These are phyloP conservation scores for Cyclargus thomasi DNA, from an alignment of 1,140 invertebrate genomes.

Conservation along the genomic window DNA sequence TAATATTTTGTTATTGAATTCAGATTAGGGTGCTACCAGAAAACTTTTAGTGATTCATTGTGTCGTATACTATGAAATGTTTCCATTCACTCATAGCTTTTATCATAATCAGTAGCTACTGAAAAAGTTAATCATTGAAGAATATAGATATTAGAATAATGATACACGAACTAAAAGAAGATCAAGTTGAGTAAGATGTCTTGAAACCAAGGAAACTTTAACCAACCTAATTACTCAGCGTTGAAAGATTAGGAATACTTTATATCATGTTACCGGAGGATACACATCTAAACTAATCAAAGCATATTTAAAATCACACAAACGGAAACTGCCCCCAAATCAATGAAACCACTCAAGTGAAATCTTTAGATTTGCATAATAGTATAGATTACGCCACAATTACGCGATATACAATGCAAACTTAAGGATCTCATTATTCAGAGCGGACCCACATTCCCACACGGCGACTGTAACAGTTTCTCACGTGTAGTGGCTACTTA, in stretches of 20 bases:
- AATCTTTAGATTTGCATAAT: constrained; percentile 8
- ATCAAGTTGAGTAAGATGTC: too few species aligned
- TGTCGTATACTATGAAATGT: constrained; percentile 2
- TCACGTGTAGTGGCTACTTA: constrained; percentile 66
- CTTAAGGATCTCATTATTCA: constrained; percentile 19
- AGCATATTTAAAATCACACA: not conserved
- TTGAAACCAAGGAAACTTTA: too few species aligned
- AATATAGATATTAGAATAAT: too few species aligned
- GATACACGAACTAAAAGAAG: too few species aligned
- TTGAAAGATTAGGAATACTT: too few species aligned
- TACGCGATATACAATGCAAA: constrained; percentile 12
- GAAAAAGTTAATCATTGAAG: too few species aligned
- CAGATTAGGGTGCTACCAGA: constrained; percentile 33
- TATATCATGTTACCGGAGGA: too few species aligned
- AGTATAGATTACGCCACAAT: constrained; percentile 19
- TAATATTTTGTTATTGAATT: constrained; percentile 70
- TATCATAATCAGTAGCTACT: too few species aligned
- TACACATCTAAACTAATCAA: not conserved
- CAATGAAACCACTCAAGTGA: not conserved
- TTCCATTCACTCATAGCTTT: not conserved
- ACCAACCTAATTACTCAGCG: too few species aligned
- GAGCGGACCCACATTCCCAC: constrained; percentile 59
- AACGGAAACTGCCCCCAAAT: not conserved
- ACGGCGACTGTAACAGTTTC: constrained; percentile 61
- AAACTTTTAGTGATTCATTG: not conserved